Evolutionary conservation across 35 echinoderm and acorn worm genomes (phyloP), one percentile per base, ranked within the genome.

Genomic region (Heliocidaris tuberculata): DNA sequence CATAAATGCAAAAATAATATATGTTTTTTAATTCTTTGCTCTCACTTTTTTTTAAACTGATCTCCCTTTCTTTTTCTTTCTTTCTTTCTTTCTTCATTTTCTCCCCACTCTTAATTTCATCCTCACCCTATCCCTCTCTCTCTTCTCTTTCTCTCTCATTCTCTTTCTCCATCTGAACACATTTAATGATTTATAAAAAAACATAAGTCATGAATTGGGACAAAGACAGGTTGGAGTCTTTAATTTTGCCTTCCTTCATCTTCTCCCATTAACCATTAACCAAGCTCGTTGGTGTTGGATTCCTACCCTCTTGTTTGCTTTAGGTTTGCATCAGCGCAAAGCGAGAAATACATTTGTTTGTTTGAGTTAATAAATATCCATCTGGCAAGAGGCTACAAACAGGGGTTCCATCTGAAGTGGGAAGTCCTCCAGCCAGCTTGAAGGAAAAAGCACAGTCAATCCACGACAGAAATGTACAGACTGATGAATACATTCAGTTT

Each of bases 311-410:
- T 93, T 93, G 91, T 93, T 93, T 93, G 50, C 91, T 93, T 59
- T 30, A 48, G 91, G 29, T 93, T 52, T 93, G 50, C 48, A 93
- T 93, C 91, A 59, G 91, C 48, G 48, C 91, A 59, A 93, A 93
- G 31, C 29, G 91, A 49, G 50, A 93, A 93, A 93, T 93, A 93
- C 91, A 93, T 93, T 59, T 93, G 91, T 93, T 32, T 93, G 50
- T 93, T 93, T 93, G 91, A 93, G 50, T 93, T 89, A 89, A 89
- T 89, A 89, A 89, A 89, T 89, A 89, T 89, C 87, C 87, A 89
- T 93, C 48, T 54, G 88, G 24, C 21, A 19, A n/a, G 54, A 59
- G 54, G 54, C 31, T 31, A 59, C 31, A 93, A 93, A 17, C 4
- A 16, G 30, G 54, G 10, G 54, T n/a, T 32, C n/a, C 16, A 90